These are phyloP conservation scores for Aphaenogaster rudis DNA, from an alignment of 1,140 invertebrate genomes.

Conservation along the genomic window DNA sequence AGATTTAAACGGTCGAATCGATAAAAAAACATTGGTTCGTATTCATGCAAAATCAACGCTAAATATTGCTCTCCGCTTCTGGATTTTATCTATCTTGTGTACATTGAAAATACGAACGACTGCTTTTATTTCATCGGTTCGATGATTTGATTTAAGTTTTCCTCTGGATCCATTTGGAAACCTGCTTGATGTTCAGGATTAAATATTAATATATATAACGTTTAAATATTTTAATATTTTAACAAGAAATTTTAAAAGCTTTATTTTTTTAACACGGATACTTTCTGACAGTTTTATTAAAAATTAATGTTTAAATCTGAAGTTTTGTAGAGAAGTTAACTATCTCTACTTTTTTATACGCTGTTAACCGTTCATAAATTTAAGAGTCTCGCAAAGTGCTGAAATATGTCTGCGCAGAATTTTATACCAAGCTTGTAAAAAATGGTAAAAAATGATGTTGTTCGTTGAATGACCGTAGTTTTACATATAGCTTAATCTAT, in stretches of 20 bases:
- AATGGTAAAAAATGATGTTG: constrained; percentile 8
- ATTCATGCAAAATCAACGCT: constrained; percentile 52
- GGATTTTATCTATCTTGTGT: constrained; percentile 25
- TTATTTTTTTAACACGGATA: constrained; percentile 28
- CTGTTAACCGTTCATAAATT: constrained; percentile 46
- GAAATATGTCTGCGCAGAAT: constrained; percentile 29
- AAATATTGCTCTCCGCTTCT: constrained; percentile 40
- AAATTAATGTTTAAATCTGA: constrained; percentile 52
- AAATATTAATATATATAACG: constrained; percentile 34
- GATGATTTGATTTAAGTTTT: constrained; percentile 29
- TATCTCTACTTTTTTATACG: constrained; percentile 33
- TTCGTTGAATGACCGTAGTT: constrained; percentile 12
- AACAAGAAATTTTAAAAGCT: constrained; percentile 32
- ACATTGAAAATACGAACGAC: constrained; percentile 39
- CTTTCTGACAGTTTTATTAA: constrained; percentile 46
- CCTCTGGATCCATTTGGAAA: neutral
- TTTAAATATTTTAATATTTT: constrained; percentile 49
- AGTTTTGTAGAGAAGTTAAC: constrained; percentile 45
- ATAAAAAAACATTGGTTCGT: neutral
- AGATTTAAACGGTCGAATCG: constrained; percentile 47
- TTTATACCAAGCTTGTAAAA: constrained; percentile 42
- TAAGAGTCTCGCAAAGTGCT: constrained; percentile 50
- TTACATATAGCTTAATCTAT: constrained; percentile 2
- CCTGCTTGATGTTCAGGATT: neutral
- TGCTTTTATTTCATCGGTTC: constrained; percentile 27